Evolutionary conservation across 2,888 invertebrate genomes (phyloP).

Genomic region (Drosophila picticornis): DNA sequence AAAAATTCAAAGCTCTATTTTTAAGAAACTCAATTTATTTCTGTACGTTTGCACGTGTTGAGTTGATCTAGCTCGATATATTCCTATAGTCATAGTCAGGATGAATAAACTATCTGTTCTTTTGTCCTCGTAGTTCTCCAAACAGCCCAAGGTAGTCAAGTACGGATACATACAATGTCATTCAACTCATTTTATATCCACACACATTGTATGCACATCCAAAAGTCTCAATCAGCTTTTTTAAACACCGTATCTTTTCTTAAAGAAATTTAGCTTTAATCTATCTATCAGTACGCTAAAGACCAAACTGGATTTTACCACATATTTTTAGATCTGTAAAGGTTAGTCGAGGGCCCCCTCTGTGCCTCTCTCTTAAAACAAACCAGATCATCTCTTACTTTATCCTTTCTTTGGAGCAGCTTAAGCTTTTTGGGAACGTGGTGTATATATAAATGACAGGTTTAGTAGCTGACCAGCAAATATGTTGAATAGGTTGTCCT

Average conservation of each 20-base stretch:
- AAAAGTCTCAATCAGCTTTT: background rate
- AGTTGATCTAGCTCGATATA: background rate
- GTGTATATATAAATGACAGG: conserved; percentile 3
- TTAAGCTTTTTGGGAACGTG: background rate
- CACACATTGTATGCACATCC: too few relatives aligned
- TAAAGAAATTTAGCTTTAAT: background rate
- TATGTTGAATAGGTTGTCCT: conserved; percentile 33
- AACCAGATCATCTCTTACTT: background rate
- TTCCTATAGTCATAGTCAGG: background rate
- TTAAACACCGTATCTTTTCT: background rate
- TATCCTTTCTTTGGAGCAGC: background rate
- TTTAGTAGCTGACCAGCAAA: background rate
- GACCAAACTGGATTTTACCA: background rate
- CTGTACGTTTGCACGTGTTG: background rate
- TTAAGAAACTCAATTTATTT: background rate
- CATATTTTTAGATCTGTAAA: background rate
- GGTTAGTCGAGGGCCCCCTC: background rate
- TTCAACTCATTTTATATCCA: background rate
- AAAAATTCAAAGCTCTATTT: background rate
- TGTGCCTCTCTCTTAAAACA: background rate
- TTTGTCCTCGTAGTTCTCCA: background rate
- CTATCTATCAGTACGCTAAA: background rate
- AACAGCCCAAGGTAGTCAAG: background rate
- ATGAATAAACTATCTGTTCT: background rate
- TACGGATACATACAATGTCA: background rate